Conservation (phyloP, 1,140 invertebrate genomes). For the Hormaphis cornu region DNA sequence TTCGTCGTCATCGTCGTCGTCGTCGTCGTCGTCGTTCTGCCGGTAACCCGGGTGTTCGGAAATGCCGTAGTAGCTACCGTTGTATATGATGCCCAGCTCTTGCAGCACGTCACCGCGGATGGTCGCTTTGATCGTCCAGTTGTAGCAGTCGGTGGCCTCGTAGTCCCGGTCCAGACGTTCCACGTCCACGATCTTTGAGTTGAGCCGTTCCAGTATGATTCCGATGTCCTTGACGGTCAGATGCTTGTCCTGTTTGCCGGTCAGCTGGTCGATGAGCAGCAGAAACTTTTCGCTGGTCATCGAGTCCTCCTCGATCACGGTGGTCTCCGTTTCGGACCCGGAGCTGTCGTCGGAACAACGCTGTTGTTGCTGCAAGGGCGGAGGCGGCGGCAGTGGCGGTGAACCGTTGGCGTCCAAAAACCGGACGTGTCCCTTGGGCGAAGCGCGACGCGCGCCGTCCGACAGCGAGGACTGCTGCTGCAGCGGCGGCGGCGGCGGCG, state of each 20-base stretch:
- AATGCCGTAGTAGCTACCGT: constrained; percentile 89
- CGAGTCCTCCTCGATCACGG: constrained; percentile 77
- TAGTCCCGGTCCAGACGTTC: constrained; percentile 80
- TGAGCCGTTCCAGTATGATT: constrained; percentile 81
- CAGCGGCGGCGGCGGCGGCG: constrained; percentile 56
- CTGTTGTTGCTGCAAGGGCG: background rate
- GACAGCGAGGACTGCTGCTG: constrained; percentile 55
- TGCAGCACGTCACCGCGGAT: constrained; percentile 79
- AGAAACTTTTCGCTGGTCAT: constrained; percentile 84
- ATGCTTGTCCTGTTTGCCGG: constrained; percentile 80
- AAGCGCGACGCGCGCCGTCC: constrained; percentile 2
- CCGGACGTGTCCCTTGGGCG: constrained; percentile 54
- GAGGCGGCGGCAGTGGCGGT: background rate
- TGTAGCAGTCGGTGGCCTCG: constrained; percentile 83
- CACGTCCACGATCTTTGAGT: constrained; percentile 86
- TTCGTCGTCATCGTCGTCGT: constrained; percentile 68
- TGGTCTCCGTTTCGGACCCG: constrained; percentile 85
- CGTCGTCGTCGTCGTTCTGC: constrained; percentile 71
- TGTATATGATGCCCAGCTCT: constrained; percentile 86
- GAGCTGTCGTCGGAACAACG: constrained; percentile 59
- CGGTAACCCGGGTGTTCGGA: constrained; percentile 86
- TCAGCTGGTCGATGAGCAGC: constrained; percentile 81
- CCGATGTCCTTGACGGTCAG: constrained; percentile 90
- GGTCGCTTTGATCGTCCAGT: constrained; percentile 88
- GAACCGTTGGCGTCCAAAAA: constrained; percentile 59